Conservation (phyloP, 2,888 invertebrate species). For the Drosophila austrosaltans region DNA sequence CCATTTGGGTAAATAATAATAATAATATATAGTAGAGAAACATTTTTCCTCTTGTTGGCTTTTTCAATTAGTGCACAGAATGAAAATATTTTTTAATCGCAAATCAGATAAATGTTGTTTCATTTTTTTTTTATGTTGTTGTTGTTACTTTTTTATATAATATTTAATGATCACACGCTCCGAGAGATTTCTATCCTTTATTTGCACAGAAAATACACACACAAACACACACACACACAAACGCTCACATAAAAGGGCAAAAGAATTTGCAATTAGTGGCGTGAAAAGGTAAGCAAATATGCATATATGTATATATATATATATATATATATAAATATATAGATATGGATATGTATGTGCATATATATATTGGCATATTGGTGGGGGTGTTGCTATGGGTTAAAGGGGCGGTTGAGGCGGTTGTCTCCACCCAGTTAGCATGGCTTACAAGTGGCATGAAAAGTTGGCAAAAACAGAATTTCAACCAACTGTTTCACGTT, state of each 20-base stretch:
- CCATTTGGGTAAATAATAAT: slow-evolving; percentile 49
- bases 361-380: slow-evolving; percentile 33
- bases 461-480: slow-evolving; percentile 8
- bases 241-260: not conserved
- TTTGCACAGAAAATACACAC: slow-evolving; percentile 14
- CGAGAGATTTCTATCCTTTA: slow-evolving; percentile 8
- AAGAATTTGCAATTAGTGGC: slow-evolving; percentile 58
- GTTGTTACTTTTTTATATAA: slow-evolving; percentile 20
- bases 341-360: not conserved
- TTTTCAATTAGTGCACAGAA: slow-evolving; percentile 66
- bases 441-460: slow-evolving; percentile 3
- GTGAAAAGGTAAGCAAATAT: slow-evolving; percentile 28
- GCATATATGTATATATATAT: slow-evolving; percentile 12
- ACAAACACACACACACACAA: not conserved
- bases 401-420: not conserved
- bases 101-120: slow-evolving; percentile 32
- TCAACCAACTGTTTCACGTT: slow-evolving; percentile 3
- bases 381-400: not conserved
- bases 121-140: slow-evolving; percentile 6
- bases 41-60: slow-evolving; percentile 44
- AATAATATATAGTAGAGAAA: slow-evolving; percentile 22
- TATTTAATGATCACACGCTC: slow-evolving; percentile 17
- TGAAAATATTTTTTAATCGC: slow-evolving; percentile 60
- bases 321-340: not conserved
- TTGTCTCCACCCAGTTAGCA: slow-evolving; percentile 2